A percentile compares a stretch with the other conserved stretches of the same genome.
Conservation (phyloP, 2,113 vertebrate genomes). For the Xerus inauris region DNA sequence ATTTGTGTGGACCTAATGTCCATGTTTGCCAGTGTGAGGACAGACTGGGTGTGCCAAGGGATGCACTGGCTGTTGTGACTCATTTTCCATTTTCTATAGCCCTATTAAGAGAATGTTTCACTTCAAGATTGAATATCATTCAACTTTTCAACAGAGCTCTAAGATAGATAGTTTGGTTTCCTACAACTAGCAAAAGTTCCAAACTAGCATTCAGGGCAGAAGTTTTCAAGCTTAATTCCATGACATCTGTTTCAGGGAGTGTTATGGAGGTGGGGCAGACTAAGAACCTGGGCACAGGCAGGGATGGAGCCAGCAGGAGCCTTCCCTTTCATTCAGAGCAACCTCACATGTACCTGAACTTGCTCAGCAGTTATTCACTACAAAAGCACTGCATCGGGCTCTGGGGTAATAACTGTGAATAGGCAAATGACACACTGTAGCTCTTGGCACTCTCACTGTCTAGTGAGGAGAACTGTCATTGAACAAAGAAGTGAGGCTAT, state of each 20-base stretch:
- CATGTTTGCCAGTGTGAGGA: neutral
- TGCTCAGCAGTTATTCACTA: neutral
- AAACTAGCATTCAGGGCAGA: too few relatives aligned
- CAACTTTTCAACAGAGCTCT: neutral
- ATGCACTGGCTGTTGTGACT: neutral
- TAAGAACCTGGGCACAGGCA: neutral
- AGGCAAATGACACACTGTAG: rapidly evolving
- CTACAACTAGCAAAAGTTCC: neutral
- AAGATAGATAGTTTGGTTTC: neutral
- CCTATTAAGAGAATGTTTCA: neutral
- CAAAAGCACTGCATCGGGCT: neutral
- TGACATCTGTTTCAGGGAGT: rapidly evolving
- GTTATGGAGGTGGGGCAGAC: neutral
- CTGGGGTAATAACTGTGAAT: too few relatives aligned
- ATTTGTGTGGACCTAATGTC: neutral
- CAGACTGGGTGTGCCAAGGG: rapidly evolving
- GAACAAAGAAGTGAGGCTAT: neutral
- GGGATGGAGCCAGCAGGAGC: rapidly evolving
- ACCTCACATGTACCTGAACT: too few relatives aligned
- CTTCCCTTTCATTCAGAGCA: too few relatives aligned
- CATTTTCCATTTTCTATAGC: neutral
- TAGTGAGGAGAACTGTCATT: neutral
- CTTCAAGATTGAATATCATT: neutral
- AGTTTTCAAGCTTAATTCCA: neutral
- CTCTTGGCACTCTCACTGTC: neutral